Base-by-base conservation (phyloP, 2,113 vertebrate species). In the Reinhardtius hippoglossoides region DNA sequence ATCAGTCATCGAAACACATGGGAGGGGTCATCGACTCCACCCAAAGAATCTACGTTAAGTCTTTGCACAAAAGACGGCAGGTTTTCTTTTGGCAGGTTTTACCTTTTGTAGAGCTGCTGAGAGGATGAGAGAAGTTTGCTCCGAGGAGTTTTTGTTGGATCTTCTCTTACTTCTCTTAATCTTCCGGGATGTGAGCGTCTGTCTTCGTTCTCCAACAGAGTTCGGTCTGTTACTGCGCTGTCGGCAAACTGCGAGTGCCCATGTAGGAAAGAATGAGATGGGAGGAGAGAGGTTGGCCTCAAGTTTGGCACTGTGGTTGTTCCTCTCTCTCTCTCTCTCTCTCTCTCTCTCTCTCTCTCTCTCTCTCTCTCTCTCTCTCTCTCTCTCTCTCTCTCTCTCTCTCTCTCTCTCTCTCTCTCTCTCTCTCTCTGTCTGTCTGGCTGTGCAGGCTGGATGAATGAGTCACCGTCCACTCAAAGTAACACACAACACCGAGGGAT, bases 241-340 rank as follows among this genome's bases (percentile, higher is more conserved):
- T 68, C 80, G 84, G 64, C 69, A 70, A 58, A 62, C 23, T 48
- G 62, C n/a, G 60, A 81, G 78, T 86, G 86, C 88, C 91, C 89
- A 57, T 80, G 44, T 89, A 90, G 91, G 92, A 93, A 92, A 91
- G 87, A 91, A 90, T 93, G 91, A 91, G 81, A 73, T 89, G 89
- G 91, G 87, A 85, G 90, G 90, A 67, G 78, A 83, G 88, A 91
- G 70, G 82, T 21, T 80, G 87, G 88, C 81, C 85, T 83, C 80
- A 37, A 75, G 67, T 87, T 84, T 91, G 89, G 91, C 89, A 83
- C 65, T 64, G 37, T 50, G 81, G 73, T 82, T 78, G 64, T 15
- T 88, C 64, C 40, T 56, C 56, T 67, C 70, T 54, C 12, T n/a
- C 50, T 56, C 56, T 66, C 69, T 57, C 40, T 56, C 56, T 63